A percentile compares a stretch with the other conserved stretches of the same genome.
phyloP scores from a whole-genome alignment of 2,888 invertebrate species.

The Drosophila barbarae region DNA sequence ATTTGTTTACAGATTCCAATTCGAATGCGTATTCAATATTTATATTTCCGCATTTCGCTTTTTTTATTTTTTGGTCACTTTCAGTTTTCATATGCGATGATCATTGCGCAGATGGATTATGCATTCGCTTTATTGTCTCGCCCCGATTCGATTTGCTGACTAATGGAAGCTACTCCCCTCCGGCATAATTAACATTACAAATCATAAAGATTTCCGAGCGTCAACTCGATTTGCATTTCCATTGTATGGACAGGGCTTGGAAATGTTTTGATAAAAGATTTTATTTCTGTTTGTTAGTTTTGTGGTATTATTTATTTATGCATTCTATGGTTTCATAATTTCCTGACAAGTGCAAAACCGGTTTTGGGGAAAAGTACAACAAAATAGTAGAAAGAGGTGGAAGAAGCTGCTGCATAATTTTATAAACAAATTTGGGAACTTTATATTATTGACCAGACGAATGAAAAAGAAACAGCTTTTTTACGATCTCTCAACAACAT shows the following conservation, averaged over 20 bases:
- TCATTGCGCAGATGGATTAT: constrained; percentile 17
- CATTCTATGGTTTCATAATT: constrained; percentile 65
- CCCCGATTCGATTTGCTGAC: constrained; percentile 53
- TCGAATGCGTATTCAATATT: constrained; percentile 27
- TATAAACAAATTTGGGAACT: constrained; percentile 28
- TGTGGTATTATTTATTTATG: constrained; percentile 59
- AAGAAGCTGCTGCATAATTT: constrained; percentile 28
- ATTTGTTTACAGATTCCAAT: constrained; percentile 42
- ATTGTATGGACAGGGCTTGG: constrained; percentile 45
- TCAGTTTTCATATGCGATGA: constrained; percentile 51
- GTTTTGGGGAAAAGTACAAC: constrained; percentile 43
- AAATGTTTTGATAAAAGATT: constrained; percentile 41
- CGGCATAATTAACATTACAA: constrained; percentile 70
- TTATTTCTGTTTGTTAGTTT: constrained; percentile 34
- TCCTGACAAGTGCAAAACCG: constrained; percentile 59
- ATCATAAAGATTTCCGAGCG: constrained; percentile 59
- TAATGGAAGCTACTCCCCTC: constrained; percentile 53
- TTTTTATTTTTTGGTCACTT: constrained; percentile 53
- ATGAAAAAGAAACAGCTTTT: constrained; percentile 1
- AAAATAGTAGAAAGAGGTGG: not conserved
- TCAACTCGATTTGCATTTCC: constrained; percentile 61
- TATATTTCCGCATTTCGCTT: constrained; percentile 60
- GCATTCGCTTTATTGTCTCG: constrained; percentile 54
- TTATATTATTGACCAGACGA: constrained; percentile 11
- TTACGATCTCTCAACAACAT: constrained; percentile 35